Evolutionary conservation across 2,888 invertebrate species (phyloP).

Genomic region (Ephialtes manifestator): DNA sequence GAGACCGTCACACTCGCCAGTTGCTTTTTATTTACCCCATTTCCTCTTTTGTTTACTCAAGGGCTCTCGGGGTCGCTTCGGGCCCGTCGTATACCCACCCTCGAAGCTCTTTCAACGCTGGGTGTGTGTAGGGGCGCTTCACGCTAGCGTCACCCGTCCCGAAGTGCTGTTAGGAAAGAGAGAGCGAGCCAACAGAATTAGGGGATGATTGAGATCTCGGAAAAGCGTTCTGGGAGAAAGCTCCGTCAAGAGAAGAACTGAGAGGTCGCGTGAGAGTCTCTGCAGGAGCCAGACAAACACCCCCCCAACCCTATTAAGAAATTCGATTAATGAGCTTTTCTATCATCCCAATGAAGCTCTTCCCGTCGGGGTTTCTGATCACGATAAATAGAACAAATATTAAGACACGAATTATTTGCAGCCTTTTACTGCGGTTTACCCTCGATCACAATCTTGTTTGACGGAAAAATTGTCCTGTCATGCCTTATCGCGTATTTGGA

Average conservation of each 20-base stretch:
- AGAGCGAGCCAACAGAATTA: slow-evolving; percentile 74
- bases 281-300: slow-evolving; percentile 27
- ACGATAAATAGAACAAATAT: slow-evolving; percentile 41
- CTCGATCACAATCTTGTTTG: neutral
- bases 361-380: slow-evolving; percentile 1
- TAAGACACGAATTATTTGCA: neutral
- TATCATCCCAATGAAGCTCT: slow-evolving; percentile 34
- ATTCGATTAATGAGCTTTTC: slow-evolving; percentile 60
- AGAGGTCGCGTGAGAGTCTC: slow-evolving; percentile 10
- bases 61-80: slow-evolving; percentile 70
- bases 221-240: slow-evolving; percentile 56
- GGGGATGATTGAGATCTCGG: slow-evolving; percentile 71
- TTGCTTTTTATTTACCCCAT: slow-evolving; percentile 84
- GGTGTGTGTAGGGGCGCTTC: slow-evolving; percentile 29
- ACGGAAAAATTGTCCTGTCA: neutral
- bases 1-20: slow-evolving; percentile 73
- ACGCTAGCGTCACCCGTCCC: slow-evolving; percentile 11
- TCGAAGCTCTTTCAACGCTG: slow-evolving; percentile 55
- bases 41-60: slow-evolving; percentile 83
- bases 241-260: slow-evolving; percentile 29
- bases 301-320: slow-evolving; percentile 46
- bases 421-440: neutral
- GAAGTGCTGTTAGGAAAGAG: slow-evolving; percentile 43
- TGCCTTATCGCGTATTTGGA: neutral
- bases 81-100: slow-evolving; percentile 51